Evolutionary conservation across 2,797 vertebrate genomes (phyloP).

Genomic region (Babyrousa celebensis): DNA sequence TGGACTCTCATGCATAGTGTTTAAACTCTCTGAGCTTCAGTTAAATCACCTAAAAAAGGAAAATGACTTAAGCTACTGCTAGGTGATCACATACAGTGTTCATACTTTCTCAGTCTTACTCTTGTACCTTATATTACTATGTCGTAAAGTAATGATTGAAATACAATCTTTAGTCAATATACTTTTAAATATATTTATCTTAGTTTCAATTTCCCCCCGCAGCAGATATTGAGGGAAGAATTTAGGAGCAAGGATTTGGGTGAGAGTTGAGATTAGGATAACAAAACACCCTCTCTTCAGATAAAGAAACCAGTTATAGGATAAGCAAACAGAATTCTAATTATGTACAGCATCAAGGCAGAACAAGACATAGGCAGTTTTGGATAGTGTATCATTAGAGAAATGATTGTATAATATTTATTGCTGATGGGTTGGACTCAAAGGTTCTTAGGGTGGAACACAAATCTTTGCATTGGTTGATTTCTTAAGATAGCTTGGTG

Average conservation of each 20-base stretch:
- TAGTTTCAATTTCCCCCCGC: background rate
- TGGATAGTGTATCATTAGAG: background rate
- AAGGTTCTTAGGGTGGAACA: background rate
- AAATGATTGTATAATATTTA: background rate
- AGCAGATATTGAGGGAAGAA: background rate
- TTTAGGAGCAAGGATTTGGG: background rate
- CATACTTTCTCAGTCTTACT: background rate
- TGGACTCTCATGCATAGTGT: background rate
- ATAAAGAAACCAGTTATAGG: background rate
- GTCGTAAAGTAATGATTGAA: background rate
- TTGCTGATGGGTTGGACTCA: background rate
- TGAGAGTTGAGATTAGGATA: background rate
- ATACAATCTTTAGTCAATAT: background rate
- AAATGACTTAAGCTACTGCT: background rate
- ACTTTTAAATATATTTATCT: background rate
- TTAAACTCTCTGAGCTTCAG: background rate
- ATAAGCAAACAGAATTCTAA: background rate
- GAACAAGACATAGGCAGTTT: background rate
- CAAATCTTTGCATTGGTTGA: background rate
- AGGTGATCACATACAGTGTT: background rate
- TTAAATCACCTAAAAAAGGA: background rate
- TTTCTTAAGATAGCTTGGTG: slow-evolving; percentile 29
- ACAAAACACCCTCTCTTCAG: background rate
- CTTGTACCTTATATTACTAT: background rate
- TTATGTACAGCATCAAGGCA: background rate